Base-by-base conservation (phyloP, 2,797 vertebrate genomes). In the Chaetophractus vellerosus region DNA sequence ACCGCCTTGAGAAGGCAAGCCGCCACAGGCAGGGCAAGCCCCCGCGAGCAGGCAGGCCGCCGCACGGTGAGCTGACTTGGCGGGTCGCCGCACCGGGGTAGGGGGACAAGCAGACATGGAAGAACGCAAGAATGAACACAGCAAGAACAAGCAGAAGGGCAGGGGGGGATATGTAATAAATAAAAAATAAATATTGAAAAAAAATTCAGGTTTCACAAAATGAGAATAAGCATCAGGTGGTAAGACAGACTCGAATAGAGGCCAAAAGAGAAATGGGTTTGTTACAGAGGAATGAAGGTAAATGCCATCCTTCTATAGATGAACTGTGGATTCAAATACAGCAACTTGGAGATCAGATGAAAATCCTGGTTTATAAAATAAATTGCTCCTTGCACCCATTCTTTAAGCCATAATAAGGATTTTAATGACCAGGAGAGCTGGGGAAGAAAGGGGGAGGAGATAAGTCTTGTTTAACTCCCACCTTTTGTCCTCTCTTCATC, bases 121-220 rank as follows among this genome's bases (percentile, higher is more conserved):
- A n/a, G n/a, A n/a, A n/a, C n/a, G n/a, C n/a, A n/a, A n/a, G n/a
- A n/a, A n/a, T n/a, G n/a, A n/a, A n/a, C n/a, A n/a, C n/a, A n/a
- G n/a, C n/a, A n/a, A n/a, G n/a, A n/a, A n/a, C n/a, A n/a, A n/a
- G n/a, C n/a, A n/a, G n/a, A n/a, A n/a, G n/a, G n/a, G n/a, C n/a
- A n/a, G n/a, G n/a, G n/a, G n/a, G n/a, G n/a, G n/a, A n/a, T n/a
- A n/a, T n/a, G n/a, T n/a, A n/a, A n/a, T n/a, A n/a, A n/a, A n/a
- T n/a, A n/a, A n/a, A n/a, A n/a, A n/a, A n/a, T n/a, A n/a, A n/a
- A n/a, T n/a, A n/a, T n/a, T n/a, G n/a, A n/a, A n/a, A n/a, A n/a
- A n/a, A n/a, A n/a, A n/a, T n/a, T n/a, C n/a, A 86, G 45, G n/a
- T 91, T 50, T 90, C 71, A 90, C 23, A 84, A 94, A 94, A 71